Evolutionary conservation across 2,888 invertebrate genomes (phyloP).

Genomic region (Emmelina monodactyla): DNA sequence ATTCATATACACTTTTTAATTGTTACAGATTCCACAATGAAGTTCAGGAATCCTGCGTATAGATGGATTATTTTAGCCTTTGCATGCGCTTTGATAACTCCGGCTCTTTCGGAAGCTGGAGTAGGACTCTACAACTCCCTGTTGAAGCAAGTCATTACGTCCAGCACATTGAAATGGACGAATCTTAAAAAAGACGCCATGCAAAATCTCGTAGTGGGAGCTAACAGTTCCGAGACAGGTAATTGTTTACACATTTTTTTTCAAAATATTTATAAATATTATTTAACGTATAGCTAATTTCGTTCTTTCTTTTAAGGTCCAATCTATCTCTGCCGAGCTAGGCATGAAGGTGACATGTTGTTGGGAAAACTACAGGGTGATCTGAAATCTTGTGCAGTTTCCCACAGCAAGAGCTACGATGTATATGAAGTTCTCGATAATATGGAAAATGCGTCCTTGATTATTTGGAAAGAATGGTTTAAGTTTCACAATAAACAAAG

Average conservation of each 20-base stretch:
- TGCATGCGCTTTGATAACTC: slow-evolving; percentile 35
- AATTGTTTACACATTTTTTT: slow-evolving; percentile 8
- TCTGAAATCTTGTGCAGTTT: slow-evolving; percentile 70
- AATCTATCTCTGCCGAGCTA: slow-evolving; percentile 78
- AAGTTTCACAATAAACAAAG: slow-evolving; percentile 71
- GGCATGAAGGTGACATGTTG: slow-evolving; percentile 75
- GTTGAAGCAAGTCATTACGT: slow-evolving; percentile 76
- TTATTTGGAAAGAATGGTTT: slow-evolving; percentile 80
- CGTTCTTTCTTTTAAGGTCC: slow-evolving; percentile 29
- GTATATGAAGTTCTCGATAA: slow-evolving; percentile 79
- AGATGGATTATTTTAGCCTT: slow-evolving; percentile 50
- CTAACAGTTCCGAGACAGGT: slow-evolving; percentile 45
- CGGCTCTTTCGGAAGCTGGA: slow-evolving; percentile 34
- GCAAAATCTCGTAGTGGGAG: slow-evolving; percentile 72
- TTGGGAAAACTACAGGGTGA: slow-evolving; percentile 73
- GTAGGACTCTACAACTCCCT: slow-evolving; percentile 48
- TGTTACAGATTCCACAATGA: slow-evolving; percentile 28
- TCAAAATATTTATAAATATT: slow-evolving; percentile 3
- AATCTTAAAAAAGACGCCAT: slow-evolving; percentile 48
- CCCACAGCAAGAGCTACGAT: slow-evolving; percentile 65
- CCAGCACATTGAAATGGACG: slow-evolving; percentile 82
- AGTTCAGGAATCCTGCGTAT: slow-evolving; percentile 38
- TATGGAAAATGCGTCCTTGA: slow-evolving; percentile 76
- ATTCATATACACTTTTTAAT: slow-evolving; percentile 11
- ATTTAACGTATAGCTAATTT: background rate